Percentiles rank a stretch among this genome's conserved stretches.
Conservation (phyloP, 2,888 invertebrate genomes). For the Hipparchia semele region DNA sequence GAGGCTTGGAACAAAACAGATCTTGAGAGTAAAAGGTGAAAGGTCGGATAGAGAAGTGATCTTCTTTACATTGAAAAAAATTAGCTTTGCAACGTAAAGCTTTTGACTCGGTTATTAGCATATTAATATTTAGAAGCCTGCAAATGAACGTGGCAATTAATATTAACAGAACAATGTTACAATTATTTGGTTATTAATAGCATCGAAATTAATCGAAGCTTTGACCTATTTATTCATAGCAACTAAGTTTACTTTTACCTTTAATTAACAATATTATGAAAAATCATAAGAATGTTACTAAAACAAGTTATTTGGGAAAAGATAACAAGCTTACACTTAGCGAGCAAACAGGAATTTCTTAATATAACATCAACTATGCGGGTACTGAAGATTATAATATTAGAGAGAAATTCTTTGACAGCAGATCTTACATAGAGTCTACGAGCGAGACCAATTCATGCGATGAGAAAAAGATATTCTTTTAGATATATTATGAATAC, state of each 20-base stretch:
- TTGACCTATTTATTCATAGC: neutral
- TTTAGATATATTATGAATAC: slow-evolving; percentile 9
- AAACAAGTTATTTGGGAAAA: neutral
- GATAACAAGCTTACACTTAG: neutral
- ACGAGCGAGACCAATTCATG: neutral
- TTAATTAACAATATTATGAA: no score
- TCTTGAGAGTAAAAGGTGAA: no score
- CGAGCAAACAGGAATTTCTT: neutral
- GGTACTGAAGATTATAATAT: neutral
- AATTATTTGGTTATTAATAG: no score
- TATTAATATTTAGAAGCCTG: no score
- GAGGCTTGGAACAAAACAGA: no score
- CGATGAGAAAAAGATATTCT: neutral
- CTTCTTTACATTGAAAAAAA: no score
- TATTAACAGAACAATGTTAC: no score
- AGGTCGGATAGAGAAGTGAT: no score
- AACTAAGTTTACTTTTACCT: neutral
- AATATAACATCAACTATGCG: slow-evolving; percentile 3
- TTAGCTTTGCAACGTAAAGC: no score
- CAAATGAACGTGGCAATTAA: no score
- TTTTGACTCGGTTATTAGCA: no score
- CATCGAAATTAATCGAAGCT: neutral
- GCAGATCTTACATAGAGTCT: neutral
- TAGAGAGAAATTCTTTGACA: slow-evolving; percentile 12
- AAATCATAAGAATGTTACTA: no score